Evolutionary conservation across 53 echinoderm and acorn worm species (phyloP).

Genomic region (Actinopyga echinites): DNA sequence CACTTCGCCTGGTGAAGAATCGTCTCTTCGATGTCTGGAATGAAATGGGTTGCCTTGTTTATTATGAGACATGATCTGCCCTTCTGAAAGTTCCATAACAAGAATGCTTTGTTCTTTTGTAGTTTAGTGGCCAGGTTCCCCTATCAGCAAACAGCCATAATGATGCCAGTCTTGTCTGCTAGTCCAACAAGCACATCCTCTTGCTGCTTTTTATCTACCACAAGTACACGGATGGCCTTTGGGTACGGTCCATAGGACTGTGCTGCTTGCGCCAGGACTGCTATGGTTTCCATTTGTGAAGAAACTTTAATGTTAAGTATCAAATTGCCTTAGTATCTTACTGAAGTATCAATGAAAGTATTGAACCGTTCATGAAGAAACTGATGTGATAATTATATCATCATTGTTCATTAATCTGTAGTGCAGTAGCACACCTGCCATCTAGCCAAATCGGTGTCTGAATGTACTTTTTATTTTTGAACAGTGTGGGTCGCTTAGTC

Average conservation of each 20-base stretch:
- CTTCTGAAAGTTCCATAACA: background rate
- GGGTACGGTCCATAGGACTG: conserved; percentile 4
- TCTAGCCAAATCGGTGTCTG: too few relatives aligned
- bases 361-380: background rate
- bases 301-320: background rate
- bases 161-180: background rate
- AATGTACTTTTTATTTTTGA: too few relatives aligned
- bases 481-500: too few relatives aligned
- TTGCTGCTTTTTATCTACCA: background rate
- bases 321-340: background rate
- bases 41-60: background rate
- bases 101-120: background rate
- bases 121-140: background rate
- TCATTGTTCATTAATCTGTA: too few relatives aligned
- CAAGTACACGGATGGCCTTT: background rate
- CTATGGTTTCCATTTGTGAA: conserved; percentile 22
- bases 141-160: background rate
- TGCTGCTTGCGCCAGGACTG: background rate
- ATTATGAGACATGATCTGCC: background rate
- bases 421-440: too few relatives aligned
- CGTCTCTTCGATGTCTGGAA: background rate
- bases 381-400: too few relatives aligned
- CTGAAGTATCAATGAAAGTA: background rate
- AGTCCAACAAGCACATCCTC: background rate
- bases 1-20: background rate